phyloP scores from a whole-genome alignment of 2,888 invertebrate species.

The Callyntrura guangdongensis region DNA sequence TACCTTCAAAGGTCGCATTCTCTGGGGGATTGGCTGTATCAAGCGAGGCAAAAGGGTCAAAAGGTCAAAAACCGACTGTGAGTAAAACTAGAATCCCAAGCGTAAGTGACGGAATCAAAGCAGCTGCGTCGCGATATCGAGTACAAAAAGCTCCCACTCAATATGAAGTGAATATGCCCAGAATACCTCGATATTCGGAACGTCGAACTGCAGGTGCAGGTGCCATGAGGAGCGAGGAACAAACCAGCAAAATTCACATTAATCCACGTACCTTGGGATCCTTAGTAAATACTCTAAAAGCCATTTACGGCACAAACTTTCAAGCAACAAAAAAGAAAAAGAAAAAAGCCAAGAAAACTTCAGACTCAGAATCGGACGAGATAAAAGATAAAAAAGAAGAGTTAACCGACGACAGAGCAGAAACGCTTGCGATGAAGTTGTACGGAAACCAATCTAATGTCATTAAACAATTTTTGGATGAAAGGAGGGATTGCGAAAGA shows the following conservation, averaged over 20 bases:
- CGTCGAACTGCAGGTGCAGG: background rate
- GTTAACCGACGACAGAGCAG: constrained; percentile 13
- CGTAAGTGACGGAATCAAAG: constrained; percentile 3
- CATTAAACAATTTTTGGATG: constrained; percentile 28
- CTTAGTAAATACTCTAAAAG: constrained; percentile 34
- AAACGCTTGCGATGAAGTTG: background rate
- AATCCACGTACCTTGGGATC: constrained; percentile 69
- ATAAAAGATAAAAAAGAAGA: background rate
- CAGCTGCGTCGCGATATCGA: constrained; percentile 19
- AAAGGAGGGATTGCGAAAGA: constrained; percentile 47
- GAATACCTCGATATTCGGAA: background rate
- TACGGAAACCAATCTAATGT: constrained; percentile 41
- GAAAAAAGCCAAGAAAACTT: constrained; percentile 33
- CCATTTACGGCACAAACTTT: constrained; percentile 21
- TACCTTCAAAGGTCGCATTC: constrained; percentile 24
- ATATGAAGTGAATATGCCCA: constrained; percentile 52
- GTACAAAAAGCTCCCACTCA: background rate
- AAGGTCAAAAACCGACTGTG: background rate
- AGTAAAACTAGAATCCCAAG: background rate
- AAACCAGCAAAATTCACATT: constrained; percentile 21
- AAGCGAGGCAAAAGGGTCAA: too few species aligned
- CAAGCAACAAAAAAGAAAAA: background rate
- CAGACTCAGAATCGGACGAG: constrained; percentile 17
- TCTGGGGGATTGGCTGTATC: constrained; percentile 34
- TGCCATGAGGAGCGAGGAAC: background rate